Evolutionary conservation across 2,888 invertebrate genomes (phyloP).

Genomic region (Philopedon plagiatum): DNA sequence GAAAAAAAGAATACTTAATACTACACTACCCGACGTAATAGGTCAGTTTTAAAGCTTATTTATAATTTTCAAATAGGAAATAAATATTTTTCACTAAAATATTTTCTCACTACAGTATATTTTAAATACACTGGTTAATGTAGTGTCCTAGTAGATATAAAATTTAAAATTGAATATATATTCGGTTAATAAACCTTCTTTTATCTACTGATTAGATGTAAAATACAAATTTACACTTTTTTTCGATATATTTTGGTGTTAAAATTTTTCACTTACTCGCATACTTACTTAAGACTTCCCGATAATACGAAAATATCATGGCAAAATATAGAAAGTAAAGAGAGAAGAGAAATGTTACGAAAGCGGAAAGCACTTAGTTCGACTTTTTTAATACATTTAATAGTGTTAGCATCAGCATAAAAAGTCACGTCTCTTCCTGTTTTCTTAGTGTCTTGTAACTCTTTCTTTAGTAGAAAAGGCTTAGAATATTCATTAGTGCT

Average conservation of each 20-base stretch:
- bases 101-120: constrained; percentile 62
- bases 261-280: constrained; percentile 39
- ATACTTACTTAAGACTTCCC: not conserved
- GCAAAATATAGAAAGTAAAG: too few species aligned
- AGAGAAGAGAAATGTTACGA: too few species aligned
- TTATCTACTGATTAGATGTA: constrained; percentile 57
- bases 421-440: too few species aligned
- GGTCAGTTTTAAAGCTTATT: constrained; percentile 59
- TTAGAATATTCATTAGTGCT: too few species aligned
- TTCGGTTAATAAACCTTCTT: constrained; percentile 43
- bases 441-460: too few species aligned
- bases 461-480: too few species aligned
- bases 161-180: constrained; percentile 63
- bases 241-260: constrained; percentile 65
- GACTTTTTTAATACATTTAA: too few species aligned
- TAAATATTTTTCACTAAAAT: constrained; percentile 59
- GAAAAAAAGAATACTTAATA: not conserved
- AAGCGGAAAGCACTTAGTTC: too few species aligned
- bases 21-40: constrained; percentile 30
- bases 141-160: constrained; percentile 62
- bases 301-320: not conserved
- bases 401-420: too few species aligned
- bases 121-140: constrained; percentile 61
- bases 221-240: constrained; percentile 65
- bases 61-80: constrained; percentile 57